Evolutionary conservation across 92 coral and sea anemone genomes (phyloP).

Genomic region (Phenganax marumi): DNA sequence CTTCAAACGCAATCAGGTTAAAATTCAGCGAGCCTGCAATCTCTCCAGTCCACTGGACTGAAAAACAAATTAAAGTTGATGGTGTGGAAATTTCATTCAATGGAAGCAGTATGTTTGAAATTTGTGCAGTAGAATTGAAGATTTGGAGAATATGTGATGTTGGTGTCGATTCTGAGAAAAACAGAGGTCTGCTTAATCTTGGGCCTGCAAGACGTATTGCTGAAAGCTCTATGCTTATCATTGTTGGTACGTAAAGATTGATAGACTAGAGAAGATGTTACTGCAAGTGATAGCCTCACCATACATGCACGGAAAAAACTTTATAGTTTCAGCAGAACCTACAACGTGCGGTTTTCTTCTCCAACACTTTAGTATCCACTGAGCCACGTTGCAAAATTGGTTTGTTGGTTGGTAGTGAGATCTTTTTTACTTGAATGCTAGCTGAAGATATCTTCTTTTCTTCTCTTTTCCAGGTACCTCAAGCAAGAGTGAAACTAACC

Average conservation of each 20-base stretch:
- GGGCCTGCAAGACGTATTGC: slow-evolving; percentile 92
- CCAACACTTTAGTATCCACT: no score
- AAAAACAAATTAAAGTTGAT: slow-evolving; percentile 66
- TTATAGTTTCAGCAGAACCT: no score
- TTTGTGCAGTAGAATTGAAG: slow-evolving; percentile 47
- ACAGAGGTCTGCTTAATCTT: slow-evolving; percentile 79
- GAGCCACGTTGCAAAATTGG: no score
- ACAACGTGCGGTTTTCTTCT: no score
- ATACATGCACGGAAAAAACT: background rate
- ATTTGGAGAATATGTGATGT: slow-evolving; percentile 67
- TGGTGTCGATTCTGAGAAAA: slow-evolving; percentile 52
- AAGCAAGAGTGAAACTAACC: slow-evolving; percentile 25
- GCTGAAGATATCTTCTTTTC: background rate
- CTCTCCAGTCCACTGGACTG: slow-evolving; percentile 80
- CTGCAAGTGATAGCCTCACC: background rate
- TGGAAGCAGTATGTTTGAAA: slow-evolving; percentile 12
- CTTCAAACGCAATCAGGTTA: slow-evolving; percentile 70
- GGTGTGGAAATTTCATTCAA: slow-evolving; percentile 40
- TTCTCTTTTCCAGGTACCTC: slow-evolving; percentile 49
- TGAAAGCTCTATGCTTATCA: slow-evolving; percentile 81
- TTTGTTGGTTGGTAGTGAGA: no score
- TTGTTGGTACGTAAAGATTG: slow-evolving; percentile 59
- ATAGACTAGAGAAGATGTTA: no score
- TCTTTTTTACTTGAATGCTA: no score
- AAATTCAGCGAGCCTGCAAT: slow-evolving; percentile 79